Conservation (phyloP, 2,113 vertebrate genomes). For the Peucedramus taeniatus region DNA sequence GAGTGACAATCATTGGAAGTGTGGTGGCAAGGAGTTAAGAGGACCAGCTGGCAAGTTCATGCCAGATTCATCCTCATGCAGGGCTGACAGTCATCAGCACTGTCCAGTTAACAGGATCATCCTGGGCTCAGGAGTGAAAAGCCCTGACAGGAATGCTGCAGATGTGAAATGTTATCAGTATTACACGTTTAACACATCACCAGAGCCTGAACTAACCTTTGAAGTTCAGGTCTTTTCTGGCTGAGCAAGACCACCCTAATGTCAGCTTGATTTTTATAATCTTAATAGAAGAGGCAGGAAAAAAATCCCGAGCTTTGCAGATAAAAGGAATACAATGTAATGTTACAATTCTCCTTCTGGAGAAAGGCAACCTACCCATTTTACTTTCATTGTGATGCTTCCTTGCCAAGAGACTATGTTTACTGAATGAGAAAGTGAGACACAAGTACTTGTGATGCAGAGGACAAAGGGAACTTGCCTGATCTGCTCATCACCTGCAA, state of each 20-base stretch:
- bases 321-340: background rate
- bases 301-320: background rate
- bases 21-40: background rate
- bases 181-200: background rate
- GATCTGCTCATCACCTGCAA: background rate
- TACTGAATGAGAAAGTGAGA: constrained; percentile 41
- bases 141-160: background rate
- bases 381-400: constrained; percentile 7
- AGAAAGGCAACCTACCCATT: background rate
- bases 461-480: constrained; percentile 7
- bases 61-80: background rate
- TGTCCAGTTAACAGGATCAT: background rate
- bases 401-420: constrained; percentile 42
- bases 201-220: background rate
- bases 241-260: background rate
- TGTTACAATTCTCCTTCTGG: background rate
- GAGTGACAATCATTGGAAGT: background rate
- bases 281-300: background rate
- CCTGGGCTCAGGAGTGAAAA: background rate
- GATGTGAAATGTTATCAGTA: background rate
- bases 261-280: background rate
- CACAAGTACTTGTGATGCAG: background rate
- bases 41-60: background rate
- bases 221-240: background rate
- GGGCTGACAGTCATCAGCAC: background rate